These are phyloP conservation scores for Bos indicus DNA, from an alignment of 2,113 vertebrate species.

Conservation along the genomic window DNA sequence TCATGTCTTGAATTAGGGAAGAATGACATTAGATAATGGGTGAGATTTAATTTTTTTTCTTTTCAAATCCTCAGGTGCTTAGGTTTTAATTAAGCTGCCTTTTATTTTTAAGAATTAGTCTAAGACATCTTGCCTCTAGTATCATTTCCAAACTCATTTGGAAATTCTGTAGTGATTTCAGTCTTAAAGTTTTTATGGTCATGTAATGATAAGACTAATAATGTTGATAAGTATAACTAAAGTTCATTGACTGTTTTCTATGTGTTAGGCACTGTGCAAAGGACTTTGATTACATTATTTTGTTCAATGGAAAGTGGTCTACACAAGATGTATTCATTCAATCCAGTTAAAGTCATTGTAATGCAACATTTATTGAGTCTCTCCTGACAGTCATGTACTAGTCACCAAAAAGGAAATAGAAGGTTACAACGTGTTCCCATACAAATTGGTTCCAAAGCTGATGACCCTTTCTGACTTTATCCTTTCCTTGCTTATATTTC, in stretches of 20 bases:
- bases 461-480: not conserved
- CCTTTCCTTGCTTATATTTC: not conserved
- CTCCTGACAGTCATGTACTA: not conserved
- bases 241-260: not conserved
- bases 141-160: not conserved
- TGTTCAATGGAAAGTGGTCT: not conserved
- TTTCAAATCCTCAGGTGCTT: not conserved
- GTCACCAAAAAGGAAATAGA: not conserved
- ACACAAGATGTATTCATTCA: not conserved
- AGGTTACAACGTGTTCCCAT: not conserved
- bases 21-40: not conserved
- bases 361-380: not conserved
- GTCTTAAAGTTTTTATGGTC: not conserved
- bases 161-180: not conserved
- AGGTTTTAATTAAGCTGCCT: not conserved
- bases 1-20: not conserved
- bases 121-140: not conserved
- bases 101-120: not conserved
- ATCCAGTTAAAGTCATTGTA: not conserved
- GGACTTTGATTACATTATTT: not conserved
- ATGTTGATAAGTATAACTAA: not conserved
- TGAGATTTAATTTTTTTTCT: not conserved
- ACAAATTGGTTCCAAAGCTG: not conserved
- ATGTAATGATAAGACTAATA: not conserved
- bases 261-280: not conserved